Evolutionary conservation across 2,113 vertebrate genomes (phyloP).

Genomic region (Cyanistes caeruleus): DNA sequence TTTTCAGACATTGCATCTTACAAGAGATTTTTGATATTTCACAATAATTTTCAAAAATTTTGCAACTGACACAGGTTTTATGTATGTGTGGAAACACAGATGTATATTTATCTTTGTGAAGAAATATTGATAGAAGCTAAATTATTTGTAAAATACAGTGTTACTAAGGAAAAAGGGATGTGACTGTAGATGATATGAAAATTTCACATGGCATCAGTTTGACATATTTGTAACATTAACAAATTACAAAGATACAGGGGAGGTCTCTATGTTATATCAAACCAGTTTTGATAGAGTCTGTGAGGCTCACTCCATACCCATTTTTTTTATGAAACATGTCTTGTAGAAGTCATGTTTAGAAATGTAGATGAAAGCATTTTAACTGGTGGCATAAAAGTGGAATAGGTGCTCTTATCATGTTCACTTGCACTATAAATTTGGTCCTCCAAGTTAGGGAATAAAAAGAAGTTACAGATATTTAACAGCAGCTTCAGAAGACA

Average conservation of each 20-base stretch:
- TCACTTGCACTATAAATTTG: neutral
- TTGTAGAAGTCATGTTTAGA: conserved; percentile 8
- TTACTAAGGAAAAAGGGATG: neutral
- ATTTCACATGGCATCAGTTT: neutral
- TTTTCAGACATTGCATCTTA: neutral
- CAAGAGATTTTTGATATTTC: neutral
- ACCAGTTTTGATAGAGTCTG: neutral
- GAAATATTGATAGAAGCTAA: neutral
- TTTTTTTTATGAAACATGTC: neutral
- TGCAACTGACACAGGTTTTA: neutral
- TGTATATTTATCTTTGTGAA: neutral
- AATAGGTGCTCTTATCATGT: neutral
- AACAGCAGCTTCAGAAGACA: neutral
- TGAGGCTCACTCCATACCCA: neutral
- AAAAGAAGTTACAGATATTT: neutral
- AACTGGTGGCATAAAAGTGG: neutral
- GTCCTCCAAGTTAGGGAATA: neutral
- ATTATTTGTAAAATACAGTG: neutral
- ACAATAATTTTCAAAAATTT: neutral
- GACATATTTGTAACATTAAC: neutral
- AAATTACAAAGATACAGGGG: neutral
- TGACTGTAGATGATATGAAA: neutral
- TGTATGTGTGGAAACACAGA: neutral
- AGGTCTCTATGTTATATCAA: neutral
- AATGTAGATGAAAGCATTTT: neutral